Evolutionary conservation across 2,888 invertebrate species (phyloP).

Genomic region (Erebia epiphron): DNA sequence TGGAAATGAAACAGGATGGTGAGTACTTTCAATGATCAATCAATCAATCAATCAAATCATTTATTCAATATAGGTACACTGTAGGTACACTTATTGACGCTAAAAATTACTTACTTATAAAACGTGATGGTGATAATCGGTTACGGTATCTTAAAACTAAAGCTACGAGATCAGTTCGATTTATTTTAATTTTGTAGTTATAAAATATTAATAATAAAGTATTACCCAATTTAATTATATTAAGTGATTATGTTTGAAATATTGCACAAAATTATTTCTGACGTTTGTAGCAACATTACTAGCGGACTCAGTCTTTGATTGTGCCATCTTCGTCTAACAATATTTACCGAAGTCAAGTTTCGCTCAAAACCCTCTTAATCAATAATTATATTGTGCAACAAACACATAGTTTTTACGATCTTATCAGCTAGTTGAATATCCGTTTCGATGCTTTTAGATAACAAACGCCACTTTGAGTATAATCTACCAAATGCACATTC

Average conservation of each 20-base stretch:
- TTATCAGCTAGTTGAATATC: conserved; percentile 6
- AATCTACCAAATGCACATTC: conserved; percentile 4
- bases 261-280: conserved; percentile 4
- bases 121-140: no score
- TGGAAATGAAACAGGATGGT: not conserved
- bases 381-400: conserved; percentile 6
- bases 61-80: no score
- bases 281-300: conserved; percentile 4
- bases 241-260: conserved; percentile 4
- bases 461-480: conserved; percentile 7
- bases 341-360: conserved; percentile 4
- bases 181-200: conserved; percentile 1
- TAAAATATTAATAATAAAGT: not conserved
- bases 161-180: conserved; percentile 1
- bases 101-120: no score
- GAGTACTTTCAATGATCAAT: conserved; percentile 1
- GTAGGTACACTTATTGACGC: no score
- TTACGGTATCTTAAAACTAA: no score
- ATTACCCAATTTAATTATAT: conserved; percentile 4
- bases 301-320: conserved; percentile 6
- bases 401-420: conserved; percentile 6
- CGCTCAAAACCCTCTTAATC: conserved; percentile 4
- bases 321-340: conserved; percentile 4
- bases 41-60: no score
- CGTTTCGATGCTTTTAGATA: conserved; percentile 5